These are phyloP conservation scores for Sardina pilchardus DNA, from an alignment of 2,113 vertebrate species.

Conservation along the genomic window DNA sequence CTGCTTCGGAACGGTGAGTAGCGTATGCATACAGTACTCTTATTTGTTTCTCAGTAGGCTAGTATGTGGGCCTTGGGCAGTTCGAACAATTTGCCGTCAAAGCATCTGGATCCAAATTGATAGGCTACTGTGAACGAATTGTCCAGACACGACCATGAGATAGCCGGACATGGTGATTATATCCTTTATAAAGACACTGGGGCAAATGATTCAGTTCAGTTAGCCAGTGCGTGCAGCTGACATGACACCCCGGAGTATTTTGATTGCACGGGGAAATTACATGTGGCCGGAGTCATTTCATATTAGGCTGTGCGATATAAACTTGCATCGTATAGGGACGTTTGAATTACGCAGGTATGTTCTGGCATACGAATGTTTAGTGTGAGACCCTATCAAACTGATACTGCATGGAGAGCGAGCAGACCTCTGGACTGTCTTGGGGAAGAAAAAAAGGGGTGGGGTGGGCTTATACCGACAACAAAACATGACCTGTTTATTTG, in stretches of 20 bases:
- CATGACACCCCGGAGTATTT: neutral
- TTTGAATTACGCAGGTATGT: neutral
- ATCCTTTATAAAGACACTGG: neutral
- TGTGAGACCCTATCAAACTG: neutral
- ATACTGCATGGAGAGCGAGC: neutral
- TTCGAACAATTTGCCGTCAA: neutral
- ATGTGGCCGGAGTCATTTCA: neutral
- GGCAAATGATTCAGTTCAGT: neutral
- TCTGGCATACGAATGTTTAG: neutral
- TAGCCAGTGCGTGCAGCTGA: neutral
- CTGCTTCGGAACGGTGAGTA: constrained; percentile 6
- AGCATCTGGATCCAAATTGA: neutral
- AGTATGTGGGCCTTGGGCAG: neutral
- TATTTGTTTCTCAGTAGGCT: neutral
- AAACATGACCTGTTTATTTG: constrained; percentile 28
- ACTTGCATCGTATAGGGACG: neutral
- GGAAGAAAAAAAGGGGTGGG: constrained; percentile 39
- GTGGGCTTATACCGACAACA: constrained; percentile 31
- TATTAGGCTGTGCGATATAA: neutral
- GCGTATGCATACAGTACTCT: neutral
- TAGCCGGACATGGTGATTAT: neutral
- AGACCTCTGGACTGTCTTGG: constrained; percentile 22
- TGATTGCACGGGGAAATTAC: neutral
- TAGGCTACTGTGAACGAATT: neutral
- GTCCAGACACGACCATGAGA: neutral